Conservation (phyloP, 2,797 vertebrate species). For the Stomatorhinus walkeri region DNA sequence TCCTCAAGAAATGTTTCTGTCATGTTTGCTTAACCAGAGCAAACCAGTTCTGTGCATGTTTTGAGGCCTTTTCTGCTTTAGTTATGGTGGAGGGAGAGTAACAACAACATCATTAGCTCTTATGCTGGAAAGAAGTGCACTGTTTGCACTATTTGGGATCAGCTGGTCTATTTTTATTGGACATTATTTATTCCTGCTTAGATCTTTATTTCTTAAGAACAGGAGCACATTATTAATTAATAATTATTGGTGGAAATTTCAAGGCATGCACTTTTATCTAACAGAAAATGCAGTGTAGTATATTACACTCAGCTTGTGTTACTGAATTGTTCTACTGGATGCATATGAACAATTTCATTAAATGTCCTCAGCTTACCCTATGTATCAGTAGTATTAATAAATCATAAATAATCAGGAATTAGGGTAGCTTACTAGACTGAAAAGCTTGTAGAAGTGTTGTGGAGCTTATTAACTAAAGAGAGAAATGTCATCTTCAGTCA, state of each 20-base stretch:
- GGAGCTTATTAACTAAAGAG: background rate
- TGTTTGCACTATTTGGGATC: background rate
- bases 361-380: background rate
- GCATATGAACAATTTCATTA: background rate
- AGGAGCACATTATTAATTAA: background rate
- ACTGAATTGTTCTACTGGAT: background rate
- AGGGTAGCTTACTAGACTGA: background rate
- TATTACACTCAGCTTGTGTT: background rate
- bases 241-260: background rate
- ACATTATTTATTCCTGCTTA: background rate
- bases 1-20: background rate
- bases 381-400: background rate
- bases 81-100: background rate
- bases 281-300: background rate
- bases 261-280: background rate
- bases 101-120: background rate
- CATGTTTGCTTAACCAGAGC: background rate
- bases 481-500: background rate
- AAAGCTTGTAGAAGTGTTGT: background rate
- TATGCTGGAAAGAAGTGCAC: background rate
- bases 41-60: background rate
- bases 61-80: background rate
- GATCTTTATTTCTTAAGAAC: background rate
- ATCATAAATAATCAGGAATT: background rate
- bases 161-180: background rate